These are phyloP conservation scores for Hyperoplus immaculatus DNA, from an alignment of 2,797 vertebrate genomes.

Conservation along the genomic window DNA sequence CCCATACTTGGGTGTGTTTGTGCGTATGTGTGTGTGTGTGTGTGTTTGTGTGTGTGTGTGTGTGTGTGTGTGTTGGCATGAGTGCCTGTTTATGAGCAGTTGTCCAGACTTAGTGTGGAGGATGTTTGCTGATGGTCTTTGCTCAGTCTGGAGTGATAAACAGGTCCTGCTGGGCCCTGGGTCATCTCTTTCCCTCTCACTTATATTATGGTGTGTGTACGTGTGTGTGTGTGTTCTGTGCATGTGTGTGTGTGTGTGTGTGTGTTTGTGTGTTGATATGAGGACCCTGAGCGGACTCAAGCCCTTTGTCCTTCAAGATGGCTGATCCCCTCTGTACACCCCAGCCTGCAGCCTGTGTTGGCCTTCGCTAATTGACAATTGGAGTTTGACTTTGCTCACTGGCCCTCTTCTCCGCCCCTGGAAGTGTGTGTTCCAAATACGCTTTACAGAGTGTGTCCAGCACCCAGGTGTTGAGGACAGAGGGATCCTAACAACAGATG, in stretches of 20 bases:
- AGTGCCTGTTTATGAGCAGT: constrained; percentile 56
- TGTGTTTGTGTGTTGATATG: constrained; percentile 49
- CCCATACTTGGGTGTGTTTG: not conserved
- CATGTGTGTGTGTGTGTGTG: constrained; percentile 19
- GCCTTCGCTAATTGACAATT: constrained; percentile 78
- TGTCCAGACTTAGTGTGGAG: constrained; percentile 56
- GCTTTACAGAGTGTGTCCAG: constrained; percentile 80
- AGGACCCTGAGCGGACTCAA: constrained; percentile 49
- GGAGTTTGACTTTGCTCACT: constrained; percentile 72
- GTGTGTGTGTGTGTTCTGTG: constrained; percentile 35
- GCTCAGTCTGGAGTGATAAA: constrained; percentile 75
- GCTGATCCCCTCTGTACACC: constrained; percentile 58
- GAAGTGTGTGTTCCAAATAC: constrained; percentile 82
- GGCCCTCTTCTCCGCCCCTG: constrained; percentile 64
- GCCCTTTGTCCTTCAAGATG: constrained; percentile 61
- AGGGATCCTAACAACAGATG: constrained; percentile 48
- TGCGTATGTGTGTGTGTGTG: not conserved
- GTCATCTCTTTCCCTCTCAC: constrained; percentile 19
- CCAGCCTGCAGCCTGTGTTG: constrained; percentile 77
- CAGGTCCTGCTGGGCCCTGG: constrained; percentile 59
- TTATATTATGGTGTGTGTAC: constrained; percentile 28
- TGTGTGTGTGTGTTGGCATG: constrained; percentile 8
- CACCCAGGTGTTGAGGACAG: constrained; percentile 78
- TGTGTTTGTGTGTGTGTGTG: constrained; percentile 14
- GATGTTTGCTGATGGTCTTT: constrained; percentile 79